Conservation (phyloP, 2,888 invertebrate genomes). For the Drosophila mercatorum region DNA sequence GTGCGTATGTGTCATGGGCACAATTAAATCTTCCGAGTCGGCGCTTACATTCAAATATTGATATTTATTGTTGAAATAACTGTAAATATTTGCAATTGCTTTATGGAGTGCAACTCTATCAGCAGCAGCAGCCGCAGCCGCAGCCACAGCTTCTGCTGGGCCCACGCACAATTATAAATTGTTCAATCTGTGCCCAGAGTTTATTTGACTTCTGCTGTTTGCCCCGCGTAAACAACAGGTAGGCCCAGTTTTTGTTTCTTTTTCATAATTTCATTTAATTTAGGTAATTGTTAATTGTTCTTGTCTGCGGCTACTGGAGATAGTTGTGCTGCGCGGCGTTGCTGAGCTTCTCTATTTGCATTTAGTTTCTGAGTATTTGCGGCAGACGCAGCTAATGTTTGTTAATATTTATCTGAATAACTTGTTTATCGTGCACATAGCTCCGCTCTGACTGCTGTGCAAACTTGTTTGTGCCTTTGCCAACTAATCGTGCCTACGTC, state of each 20-base stretch:
- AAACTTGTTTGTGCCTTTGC: conserved; percentile 62
- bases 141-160: background rate
- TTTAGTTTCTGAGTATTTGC: conserved; percentile 49
- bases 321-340: conserved; percentile 5
- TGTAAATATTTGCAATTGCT: conserved; percentile 68
- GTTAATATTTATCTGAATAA: conserved; percentile 64
- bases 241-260: conserved; percentile 45
- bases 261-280: conserved; percentile 19
- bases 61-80: conserved; percentile 66
- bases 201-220: conserved; percentile 68
- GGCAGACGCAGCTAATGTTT: conserved; percentile 38
- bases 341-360: conserved; percentile 40
- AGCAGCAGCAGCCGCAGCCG: background rate
- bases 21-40: conserved; percentile 53
- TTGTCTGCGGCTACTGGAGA: conserved; percentile 11
- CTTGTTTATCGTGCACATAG: conserved; percentile 56
- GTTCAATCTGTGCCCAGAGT: conserved; percentile 66
- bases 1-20: conserved; percentile 33
- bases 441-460: conserved; percentile 51
- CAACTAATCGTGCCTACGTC: conserved; percentile 53
- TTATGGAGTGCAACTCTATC: conserved; percentile 29
- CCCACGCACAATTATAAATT: conserved; percentile 79
- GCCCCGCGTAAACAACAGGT: conserved; percentile 53
- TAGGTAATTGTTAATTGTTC: conserved; percentile 43
- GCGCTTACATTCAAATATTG: conserved; percentile 60